Evolutionary conservation across 2,888 invertebrate genomes (phyloP).

Genomic region (Agapostemon virescens): DNA sequence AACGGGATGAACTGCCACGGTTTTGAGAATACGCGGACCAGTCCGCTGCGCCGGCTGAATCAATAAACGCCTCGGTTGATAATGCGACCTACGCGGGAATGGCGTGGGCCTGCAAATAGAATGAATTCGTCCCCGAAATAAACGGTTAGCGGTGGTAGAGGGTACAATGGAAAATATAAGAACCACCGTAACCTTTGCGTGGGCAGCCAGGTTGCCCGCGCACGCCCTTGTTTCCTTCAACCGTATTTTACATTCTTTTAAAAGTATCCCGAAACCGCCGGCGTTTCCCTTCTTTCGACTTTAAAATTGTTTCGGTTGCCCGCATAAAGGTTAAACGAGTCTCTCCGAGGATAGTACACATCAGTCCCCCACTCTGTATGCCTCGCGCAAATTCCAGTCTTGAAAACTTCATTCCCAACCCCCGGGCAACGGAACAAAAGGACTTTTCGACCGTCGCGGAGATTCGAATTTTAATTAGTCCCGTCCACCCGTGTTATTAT

Average conservation of each 20-base stretch:
- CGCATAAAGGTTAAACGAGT: background rate
- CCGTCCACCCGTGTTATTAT: conserved; percentile 19
- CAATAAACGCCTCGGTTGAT: conserved; percentile 50
- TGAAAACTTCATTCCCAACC: background rate
- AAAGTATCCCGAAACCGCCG: background rate
- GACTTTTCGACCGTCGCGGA: too few species aligned
- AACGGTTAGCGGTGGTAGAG: background rate
- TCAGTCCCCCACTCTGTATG: background rate
- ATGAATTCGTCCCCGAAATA: background rate
- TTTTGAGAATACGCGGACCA: conserved; percentile 41
- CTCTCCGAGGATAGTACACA: background rate
- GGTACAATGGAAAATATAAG: background rate
- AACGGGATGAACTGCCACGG: conserved; percentile 2
- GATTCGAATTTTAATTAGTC: conserved; percentile 33
- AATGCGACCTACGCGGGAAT: conserved; percentile 20
- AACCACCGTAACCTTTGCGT: background rate
- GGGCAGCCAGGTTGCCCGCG: background rate
- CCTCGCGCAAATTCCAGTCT: background rate
- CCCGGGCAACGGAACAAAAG: background rate
- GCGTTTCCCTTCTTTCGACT: background rate
- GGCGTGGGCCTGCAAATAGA: conserved; percentile 1
- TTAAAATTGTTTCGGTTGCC: background rate
- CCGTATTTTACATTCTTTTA: background rate
- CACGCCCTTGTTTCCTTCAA: too few species aligned
- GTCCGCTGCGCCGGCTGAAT: conserved; percentile 28